Evolutionary conservation across 2,888 invertebrate genomes (phyloP).

Genomic region (Drosophila monieri): DNA sequence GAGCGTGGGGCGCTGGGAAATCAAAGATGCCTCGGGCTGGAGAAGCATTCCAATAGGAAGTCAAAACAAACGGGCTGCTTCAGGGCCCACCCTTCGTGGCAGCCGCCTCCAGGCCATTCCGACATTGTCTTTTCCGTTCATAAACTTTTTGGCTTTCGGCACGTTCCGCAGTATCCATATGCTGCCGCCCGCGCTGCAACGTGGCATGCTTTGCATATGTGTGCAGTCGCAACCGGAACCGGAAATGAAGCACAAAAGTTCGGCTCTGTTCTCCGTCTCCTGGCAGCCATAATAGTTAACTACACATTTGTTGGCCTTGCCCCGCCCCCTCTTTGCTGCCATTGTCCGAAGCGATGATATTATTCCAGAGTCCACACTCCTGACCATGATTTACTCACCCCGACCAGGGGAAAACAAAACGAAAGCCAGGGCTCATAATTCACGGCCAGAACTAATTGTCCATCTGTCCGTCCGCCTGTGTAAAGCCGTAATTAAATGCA

Average conservation of each 20-base stretch:
- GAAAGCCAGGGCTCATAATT: constrained; percentile 54
- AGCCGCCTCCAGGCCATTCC: constrained; percentile 12
- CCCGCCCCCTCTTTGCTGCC: constrained; percentile 15
- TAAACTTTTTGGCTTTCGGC: constrained; percentile 73
- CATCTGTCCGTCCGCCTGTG: constrained; percentile 26
- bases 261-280: constrained; percentile 51
- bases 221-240: constrained; percentile 56
- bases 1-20: background rate
- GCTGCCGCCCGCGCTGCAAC: constrained; percentile 33
- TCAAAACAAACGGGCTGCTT: constrained; percentile 71
- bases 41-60: constrained; percentile 72
- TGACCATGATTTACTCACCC: constrained; percentile 73
- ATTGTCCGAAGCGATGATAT: constrained; percentile 71
- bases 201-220: constrained; percentile 37
- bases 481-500: constrained; percentile 49
- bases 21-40: constrained; percentile 32
- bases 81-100: constrained; percentile 33
- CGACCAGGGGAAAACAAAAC: constrained; percentile 19
- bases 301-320: constrained; percentile 46
- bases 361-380: constrained; percentile 38
- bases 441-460: constrained; percentile 51
- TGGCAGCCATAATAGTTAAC: constrained; percentile 67
- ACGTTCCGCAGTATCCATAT: constrained; percentile 71
- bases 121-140: constrained; percentile 68
- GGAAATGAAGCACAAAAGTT: constrained; percentile 79